phyloP scores from a whole-genome alignment of 2,888 invertebrate species.

The Apodemia hepburni region DNA sequence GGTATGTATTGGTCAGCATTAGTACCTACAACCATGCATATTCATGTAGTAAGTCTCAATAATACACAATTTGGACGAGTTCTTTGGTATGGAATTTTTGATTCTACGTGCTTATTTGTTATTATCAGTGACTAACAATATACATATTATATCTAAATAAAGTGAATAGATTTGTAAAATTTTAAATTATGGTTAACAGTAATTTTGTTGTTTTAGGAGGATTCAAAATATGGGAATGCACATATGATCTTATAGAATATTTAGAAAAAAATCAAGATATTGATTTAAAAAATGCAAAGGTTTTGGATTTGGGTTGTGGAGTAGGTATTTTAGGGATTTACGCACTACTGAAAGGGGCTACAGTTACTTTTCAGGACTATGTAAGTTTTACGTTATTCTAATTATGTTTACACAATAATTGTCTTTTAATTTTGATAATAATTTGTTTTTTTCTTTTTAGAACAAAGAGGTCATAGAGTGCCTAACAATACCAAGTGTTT shows the following conservation, averaged over 20 bases:
- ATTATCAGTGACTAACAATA: too few species aligned
- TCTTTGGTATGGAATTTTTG: too few species aligned
- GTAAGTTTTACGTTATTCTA: constrained; percentile 76
- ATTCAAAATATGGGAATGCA: constrained; percentile 97
- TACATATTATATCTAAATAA: too few species aligned
- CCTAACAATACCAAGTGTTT: constrained; percentile 91
- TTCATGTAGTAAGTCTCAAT: too few species aligned
- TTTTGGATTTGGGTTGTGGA: constrained; percentile 96
- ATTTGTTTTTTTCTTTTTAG: constrained; percentile 67
- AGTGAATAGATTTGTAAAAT: too few species aligned
- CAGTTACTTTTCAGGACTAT: constrained; percentile 95
- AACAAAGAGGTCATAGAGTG: constrained; percentile 90
- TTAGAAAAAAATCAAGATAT: constrained; percentile 57
- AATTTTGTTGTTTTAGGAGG: constrained; percentile 83
- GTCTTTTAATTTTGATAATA: not conserved
- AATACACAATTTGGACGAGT: too few species aligned
- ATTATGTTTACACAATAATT: not conserved
- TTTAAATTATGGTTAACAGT: too few species aligned
- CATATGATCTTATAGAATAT: constrained; percentile 88
- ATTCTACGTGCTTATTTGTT: too few species aligned
- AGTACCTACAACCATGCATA: too few species aligned
- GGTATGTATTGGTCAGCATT: too few species aligned
- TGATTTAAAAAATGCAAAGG: constrained; percentile 71
- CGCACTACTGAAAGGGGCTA: constrained; percentile 83
- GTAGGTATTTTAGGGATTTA: constrained; percentile 93